These are phyloP conservation scores for Nothoprocta pentlandii DNA, from an alignment of 2,113 vertebrate species.

Conservation along the genomic window DNA sequence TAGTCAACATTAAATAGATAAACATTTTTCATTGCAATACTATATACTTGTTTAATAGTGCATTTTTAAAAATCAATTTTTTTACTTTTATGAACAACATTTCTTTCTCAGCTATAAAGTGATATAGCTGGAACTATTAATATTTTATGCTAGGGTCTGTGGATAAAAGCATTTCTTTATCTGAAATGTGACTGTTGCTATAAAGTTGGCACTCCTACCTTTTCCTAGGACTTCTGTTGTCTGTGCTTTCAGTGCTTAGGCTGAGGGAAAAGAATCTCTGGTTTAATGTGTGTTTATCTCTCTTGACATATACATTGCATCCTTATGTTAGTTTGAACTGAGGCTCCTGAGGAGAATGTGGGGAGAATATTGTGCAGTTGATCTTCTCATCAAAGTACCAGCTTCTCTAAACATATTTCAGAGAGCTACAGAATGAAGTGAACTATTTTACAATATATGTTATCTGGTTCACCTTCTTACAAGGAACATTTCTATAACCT, in stretches of 20 bases:
- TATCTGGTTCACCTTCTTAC: slow-evolving; percentile 55
- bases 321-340: slow-evolving; percentile 56
- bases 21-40: slow-evolving; percentile 40
- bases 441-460: slow-evolving; percentile 28
- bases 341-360: slow-evolving; percentile 61
- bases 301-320: slow-evolving; percentile 34
- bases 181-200: slow-evolving; percentile 22
- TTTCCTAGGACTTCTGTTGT: slow-evolving; percentile 31
- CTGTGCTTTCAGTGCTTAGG: slow-evolving; percentile 20
- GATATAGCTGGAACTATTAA: slow-evolving; percentile 13
- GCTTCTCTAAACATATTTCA: slow-evolving; percentile 30
- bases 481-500: slow-evolving; percentile 56
- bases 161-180: slow-evolving; percentile 56
- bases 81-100: background rate
- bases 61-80: background rate
- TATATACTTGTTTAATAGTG: slow-evolving; percentile 7
- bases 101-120: slow-evolving; percentile 10
- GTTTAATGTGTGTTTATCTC: slow-evolving; percentile 70
- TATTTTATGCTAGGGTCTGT: slow-evolving; percentile 57
- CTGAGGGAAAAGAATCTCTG: slow-evolving; percentile 48
- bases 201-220: slow-evolving; percentile 40
- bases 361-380: slow-evolving; percentile 52
- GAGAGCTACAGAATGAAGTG: slow-evolving; percentile 25
- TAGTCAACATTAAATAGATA: background rate
- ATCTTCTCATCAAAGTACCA: slow-evolving; percentile 65